Evolutionary conservation across 2,888 invertebrate genomes (phyloP), one percentile per base, ranked within the genome.

Genomic region (Drosophila neutralis): DNA sequence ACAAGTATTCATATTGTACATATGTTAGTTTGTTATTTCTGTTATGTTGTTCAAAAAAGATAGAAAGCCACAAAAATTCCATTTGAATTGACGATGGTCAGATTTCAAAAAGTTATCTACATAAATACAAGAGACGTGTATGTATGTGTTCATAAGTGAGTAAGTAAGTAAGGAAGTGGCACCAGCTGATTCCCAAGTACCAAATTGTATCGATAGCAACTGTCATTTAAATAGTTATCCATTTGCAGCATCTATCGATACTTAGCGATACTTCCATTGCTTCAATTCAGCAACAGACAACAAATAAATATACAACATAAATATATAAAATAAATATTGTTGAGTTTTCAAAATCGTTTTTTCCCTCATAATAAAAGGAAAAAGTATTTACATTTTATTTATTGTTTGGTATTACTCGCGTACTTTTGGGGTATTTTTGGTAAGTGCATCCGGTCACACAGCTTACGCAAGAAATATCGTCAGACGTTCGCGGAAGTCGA

Each of bases 401-500:
- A 8, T 13, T 21, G 0, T 38, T 11, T 27, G 29, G 10, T 33
- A 29, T 60, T 65, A 36, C 52, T 11, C 3, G 13, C 2, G 15
- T 18, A 27, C 4, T 59, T 24, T 13, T 49, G n/a, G 57, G 57
- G 18, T 7, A n/a, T 31, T 8, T 36, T 36, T 38, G 15, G 3
- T 13, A 24, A 18, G 4, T n/a, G 10, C 18, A 38, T 15, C 10
- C 62, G 76, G 80, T 10, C 80, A 78, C 76, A 76, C 80, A 45
- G 49, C 52, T 59, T 18, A 53, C 13, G 21, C 48, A 62, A 70
- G 61, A 75, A 72, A 80, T 80, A 80, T 80, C 76, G 80, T 72
- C 78, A 66, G 76, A 76, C 80, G 66, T 78, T 76, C 76, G 51
- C 80, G 80, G 80, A 80, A 80, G 80, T 75, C 75, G 80, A 70